phyloP scores from a whole-genome alignment of 2,888 invertebrate genomes.

The Oscheius myriophilus region DNA sequence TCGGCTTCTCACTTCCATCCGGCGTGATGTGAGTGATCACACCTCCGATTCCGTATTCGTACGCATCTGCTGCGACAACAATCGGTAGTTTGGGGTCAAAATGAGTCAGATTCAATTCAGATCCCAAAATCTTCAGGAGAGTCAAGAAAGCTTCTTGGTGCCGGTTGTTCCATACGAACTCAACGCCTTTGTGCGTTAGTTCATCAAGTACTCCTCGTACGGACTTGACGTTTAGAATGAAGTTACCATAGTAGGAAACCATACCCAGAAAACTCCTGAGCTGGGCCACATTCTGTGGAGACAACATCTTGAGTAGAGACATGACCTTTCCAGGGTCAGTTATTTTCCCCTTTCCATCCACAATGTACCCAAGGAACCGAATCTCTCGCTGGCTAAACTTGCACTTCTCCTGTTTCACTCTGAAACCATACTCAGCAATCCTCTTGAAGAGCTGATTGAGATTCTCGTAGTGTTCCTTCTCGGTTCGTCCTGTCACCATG shows the following conservation, averaged over 20 bases:
- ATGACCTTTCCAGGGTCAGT: constrained; percentile 28
- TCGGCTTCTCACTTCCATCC: constrained; percentile 46
- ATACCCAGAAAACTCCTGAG: constrained; percentile 40
- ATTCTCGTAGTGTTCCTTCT: constrained; percentile 33
- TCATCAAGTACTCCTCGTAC: constrained; percentile 2
- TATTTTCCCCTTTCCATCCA: constrained; percentile 7
- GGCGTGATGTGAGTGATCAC: constrained; percentile 56
- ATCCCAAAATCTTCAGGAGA: constrained; percentile 1
- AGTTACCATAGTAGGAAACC: constrained; percentile 38
- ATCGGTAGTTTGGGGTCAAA: constrained; percentile 35
- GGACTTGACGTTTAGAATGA: constrained; percentile 24
- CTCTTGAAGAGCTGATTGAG: constrained; percentile 34
- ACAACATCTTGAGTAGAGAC: neutral
- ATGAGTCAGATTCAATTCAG: constrained; percentile 33
- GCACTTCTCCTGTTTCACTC: neutral
- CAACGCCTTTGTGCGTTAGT: constrained; percentile 14
- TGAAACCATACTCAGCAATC: constrained; percentile 25
- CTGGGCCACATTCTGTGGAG: constrained; percentile 32
- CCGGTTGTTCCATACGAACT: constrained; percentile 20
- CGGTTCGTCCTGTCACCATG: constrained; percentile 34
- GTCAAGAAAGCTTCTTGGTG: constrained; percentile 17
- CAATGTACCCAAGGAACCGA: constrained; percentile 32
- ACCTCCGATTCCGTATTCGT: constrained; percentile 44
- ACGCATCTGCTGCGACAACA: constrained; percentile 46
- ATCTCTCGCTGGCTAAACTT: constrained; percentile 1